phyloP scores from a whole-genome alignment of 2,113 vertebrate species.

The Chloebia gouldiae region DNA sequence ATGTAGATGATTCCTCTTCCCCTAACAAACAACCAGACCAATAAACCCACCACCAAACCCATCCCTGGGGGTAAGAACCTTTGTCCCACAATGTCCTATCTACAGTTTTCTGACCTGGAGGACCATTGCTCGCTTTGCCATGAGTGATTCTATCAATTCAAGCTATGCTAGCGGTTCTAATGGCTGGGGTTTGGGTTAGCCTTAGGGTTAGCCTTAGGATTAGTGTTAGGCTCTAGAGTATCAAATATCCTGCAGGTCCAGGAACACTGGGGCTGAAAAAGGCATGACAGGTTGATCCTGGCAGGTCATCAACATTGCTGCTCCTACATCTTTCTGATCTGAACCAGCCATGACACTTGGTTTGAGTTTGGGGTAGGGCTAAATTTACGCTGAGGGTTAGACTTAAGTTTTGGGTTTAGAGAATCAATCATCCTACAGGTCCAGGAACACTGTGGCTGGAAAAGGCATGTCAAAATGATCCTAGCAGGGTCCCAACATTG shows the following conservation, averaged over 20 bases:
- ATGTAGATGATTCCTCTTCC: not conserved
- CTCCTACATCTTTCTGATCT: too few species aligned
- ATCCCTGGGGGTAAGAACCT: not conserved
- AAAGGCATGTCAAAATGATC: not conserved
- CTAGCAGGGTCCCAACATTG: too few species aligned
- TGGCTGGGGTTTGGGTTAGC: not conserved
- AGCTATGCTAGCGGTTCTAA: not conserved
- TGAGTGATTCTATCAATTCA: not conserved
- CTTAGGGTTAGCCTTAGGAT: not conserved
- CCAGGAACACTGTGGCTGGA: not conserved
- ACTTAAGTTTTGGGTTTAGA: too few species aligned
- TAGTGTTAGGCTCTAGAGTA: not conserved
- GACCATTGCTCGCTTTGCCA: not conserved
- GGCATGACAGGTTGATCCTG: not conserved
- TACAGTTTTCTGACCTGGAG: not conserved
- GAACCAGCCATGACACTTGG: not conserved
- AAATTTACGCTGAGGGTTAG: too few species aligned
- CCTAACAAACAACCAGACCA: not conserved
- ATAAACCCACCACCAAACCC: not conserved
- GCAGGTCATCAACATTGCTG: too few species aligned
- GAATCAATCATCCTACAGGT: not conserved
- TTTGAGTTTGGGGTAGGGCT: too few species aligned
- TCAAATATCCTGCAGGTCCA: not conserved
- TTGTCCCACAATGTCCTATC: not conserved
- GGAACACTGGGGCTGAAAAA: not conserved